These are phyloP conservation scores for Merops nubicus DNA, from an alignment of 2,113 vertebrate species.

Conservation along the genomic window DNA sequence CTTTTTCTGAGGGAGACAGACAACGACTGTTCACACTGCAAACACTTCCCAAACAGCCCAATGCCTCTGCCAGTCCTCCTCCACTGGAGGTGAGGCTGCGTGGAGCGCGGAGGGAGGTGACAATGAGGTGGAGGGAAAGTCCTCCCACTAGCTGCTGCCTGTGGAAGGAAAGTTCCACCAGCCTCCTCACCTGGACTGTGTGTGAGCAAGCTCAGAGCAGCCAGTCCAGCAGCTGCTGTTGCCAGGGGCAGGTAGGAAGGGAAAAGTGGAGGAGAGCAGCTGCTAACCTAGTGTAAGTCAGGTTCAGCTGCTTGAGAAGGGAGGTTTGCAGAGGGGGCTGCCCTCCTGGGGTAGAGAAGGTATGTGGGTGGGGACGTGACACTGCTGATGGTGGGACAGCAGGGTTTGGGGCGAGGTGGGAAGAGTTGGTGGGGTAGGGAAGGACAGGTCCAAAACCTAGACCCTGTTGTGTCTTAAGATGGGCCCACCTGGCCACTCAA, in stretches of 20 bases:
- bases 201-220: not conserved
- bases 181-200: not conserved
- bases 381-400: not conserved
- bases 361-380: not conserved
- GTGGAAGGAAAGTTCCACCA: no score
- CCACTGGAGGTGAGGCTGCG: not conserved
- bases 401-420: not conserved
- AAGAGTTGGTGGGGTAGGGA: not conserved
- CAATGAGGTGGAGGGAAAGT: not conserved
- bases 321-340: rapidly evolving
- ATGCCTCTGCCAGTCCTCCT: not conserved
- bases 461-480: rapidly evolving
- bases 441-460: not conserved
- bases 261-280: not conserved
- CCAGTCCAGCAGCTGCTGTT: not conserved
- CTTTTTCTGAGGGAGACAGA: not conserved
- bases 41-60: not conserved
- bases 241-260: not conserved
- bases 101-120: rapidly evolving
- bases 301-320: not conserved
- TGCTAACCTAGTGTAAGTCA: not conserved
- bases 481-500: rapidly evolving
- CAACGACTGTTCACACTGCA: not conserved
- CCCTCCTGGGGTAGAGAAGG: not conserved
- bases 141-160: not conserved